Conservation (phyloP, 2,113 vertebrate species). For the Helogale parvula region DNA sequence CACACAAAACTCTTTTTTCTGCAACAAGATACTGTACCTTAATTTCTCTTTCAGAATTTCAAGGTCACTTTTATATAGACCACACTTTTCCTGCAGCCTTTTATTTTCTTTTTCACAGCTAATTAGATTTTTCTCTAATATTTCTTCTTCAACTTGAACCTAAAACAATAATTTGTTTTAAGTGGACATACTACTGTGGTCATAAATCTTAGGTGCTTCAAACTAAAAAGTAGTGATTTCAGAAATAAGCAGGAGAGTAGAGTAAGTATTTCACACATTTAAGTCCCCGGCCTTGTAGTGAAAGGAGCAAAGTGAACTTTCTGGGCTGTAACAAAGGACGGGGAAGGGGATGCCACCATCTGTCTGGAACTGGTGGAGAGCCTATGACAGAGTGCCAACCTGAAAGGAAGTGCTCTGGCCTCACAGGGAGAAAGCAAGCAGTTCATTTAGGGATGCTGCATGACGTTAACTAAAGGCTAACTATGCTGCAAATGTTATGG, state of each 20-base stretch:
- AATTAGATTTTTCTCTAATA: constrained; percentile 87
- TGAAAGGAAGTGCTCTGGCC: neutral
- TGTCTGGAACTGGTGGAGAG: constrained; percentile 22
- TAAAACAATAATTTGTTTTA: constrained; percentile 81
- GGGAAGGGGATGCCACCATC: neutral
- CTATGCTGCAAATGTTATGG: neutral
- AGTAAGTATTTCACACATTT: neutral
- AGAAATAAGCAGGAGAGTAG: constrained; percentile 14
- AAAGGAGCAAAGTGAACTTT: constrained; percentile 36
- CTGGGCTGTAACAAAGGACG: neutral
- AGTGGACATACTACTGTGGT: constrained; percentile 15
- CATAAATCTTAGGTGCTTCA: constrained; percentile 30
- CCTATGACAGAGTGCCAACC: neutral
- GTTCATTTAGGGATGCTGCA: neutral
- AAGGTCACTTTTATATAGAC: constrained; percentile 86
- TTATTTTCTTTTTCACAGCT: constrained; percentile 90
- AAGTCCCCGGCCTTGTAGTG: neutral
- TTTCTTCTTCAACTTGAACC: constrained; percentile 90
- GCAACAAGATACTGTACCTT: constrained; percentile 84
- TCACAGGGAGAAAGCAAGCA: neutral
- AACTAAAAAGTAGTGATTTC: constrained; percentile 50
- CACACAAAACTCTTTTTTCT: constrained; percentile 23
- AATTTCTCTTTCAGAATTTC: constrained; percentile 85
- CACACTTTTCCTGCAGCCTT: constrained; percentile 87
- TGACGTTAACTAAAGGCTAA: neutral